Base-by-base conservation (phyloP, 92 coral and sea anemone species). In the Parazoanthus atlanticus region DNA sequence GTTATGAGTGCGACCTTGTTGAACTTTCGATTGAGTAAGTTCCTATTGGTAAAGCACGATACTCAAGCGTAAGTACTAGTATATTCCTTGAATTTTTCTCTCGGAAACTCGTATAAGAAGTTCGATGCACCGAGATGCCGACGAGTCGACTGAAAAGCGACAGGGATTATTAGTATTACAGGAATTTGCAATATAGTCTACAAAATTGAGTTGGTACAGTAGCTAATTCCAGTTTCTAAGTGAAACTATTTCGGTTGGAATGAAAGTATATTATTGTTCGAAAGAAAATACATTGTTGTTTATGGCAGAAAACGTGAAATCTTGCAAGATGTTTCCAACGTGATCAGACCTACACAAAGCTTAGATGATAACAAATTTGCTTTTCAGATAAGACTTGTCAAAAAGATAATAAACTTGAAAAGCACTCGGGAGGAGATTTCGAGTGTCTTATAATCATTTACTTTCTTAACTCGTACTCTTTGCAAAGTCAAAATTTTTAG, bases 341-440 rank as follows among this genome's bases (percentile, higher is more conserved):
- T 43, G 87, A 67, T 70, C 87, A 4, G 40, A 71, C 65, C 64
- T 25, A 84, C 78, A 84, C 78, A 84, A 84, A 40, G 78, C 58
- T 26, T 30, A 26, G 29, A 84, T 82, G 78, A 84, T 84, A 84
- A 84, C 78, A 66, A 46, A 54, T 41, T 40, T 84, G 16, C 66
- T 43, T 70, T 84, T 69, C 77, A 69, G 87, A 84, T 84, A 84
- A 84, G 87, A 84, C 87, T 17, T 84, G 87, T 84, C 78, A 84
- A 23, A 78, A 78, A 69, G 87, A 84, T 84, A 84, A 84, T 84
- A 84, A 84, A 84, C 87, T 83, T 84, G 67, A 84, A 84, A 84
- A 84, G 78, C 78, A 43, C 87, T 84, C 87, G 67, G 29, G 41
- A 84, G 54, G 74, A 84, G 78, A 72, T 70, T 72, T 84, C 64